A percentile compares a stretch with the other conserved stretches of the same genome.
Evolutionary conservation across 1,140 invertebrate species (phyloP).

Genomic region (Ditylenchus dipsaci): DNA sequence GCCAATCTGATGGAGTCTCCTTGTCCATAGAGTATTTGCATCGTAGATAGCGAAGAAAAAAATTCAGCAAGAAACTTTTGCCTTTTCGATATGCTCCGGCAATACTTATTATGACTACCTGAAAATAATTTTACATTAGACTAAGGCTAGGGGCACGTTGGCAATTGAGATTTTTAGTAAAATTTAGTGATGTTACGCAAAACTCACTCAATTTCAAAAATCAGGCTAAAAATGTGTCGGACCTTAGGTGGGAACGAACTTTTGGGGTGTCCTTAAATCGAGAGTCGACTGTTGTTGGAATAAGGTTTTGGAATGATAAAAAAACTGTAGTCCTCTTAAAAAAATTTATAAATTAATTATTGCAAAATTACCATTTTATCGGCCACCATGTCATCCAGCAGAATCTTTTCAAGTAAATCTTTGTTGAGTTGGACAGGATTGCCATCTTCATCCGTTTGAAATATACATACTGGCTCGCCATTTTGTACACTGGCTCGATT

Average conservation of each 20-base stretch:
- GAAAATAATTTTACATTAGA: constrained; percentile 42
- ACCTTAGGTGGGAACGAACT: too few relatives aligned
- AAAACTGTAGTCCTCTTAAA: too few relatives aligned
- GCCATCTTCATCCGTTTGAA: neutral
- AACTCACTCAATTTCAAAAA: too few relatives aligned
- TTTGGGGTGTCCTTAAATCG: too few relatives aligned
- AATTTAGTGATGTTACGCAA: too few relatives aligned
- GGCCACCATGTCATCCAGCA: neutral
- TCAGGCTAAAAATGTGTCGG: too few relatives aligned
- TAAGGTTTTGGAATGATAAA: too few relatives aligned
- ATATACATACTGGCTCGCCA: neutral
- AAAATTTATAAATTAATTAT: too few relatives aligned
- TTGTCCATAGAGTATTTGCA: constrained; percentile 52
- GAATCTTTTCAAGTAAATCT: neutral
- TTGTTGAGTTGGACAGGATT: neutral
- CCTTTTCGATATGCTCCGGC: constrained; percentile 94
- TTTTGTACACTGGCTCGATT: too few relatives aligned
- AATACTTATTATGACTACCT: constrained; percentile 86
- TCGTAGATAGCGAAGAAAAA: constrained; percentile 79
- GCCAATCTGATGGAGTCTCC: constrained; percentile 32
- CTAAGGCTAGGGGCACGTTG: too few relatives aligned
- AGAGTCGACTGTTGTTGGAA: too few relatives aligned
- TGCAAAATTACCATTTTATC: constrained; percentile 1
- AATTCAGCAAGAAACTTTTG: constrained; percentile 85
- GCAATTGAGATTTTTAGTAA: neutral